Evolutionary conservation across 2,888 invertebrate genomes (phyloP).

Genomic region (Spodoptera picta): DNA sequence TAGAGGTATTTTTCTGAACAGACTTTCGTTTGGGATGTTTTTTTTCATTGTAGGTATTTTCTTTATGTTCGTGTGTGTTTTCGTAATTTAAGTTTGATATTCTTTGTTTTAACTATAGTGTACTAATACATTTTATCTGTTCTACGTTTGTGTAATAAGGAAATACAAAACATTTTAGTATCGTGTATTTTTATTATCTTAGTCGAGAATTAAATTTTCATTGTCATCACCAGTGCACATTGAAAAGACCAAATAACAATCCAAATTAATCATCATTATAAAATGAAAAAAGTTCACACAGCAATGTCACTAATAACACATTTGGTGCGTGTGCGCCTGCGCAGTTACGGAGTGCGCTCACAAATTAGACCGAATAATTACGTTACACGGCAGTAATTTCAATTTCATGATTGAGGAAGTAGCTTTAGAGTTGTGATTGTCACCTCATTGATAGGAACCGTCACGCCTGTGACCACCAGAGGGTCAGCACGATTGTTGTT

Average conservation of each 20-base stretch:
- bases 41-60: too few species aligned
- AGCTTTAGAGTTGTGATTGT: constrained; percentile 45
- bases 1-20: too few species aligned
- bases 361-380: constrained; percentile 80
- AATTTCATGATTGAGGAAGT: constrained; percentile 71
- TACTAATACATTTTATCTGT: not conserved
- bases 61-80: not conserved
- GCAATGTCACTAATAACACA: constrained; percentile 71
- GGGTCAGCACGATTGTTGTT: not conserved
- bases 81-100: not conserved
- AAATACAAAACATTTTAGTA: too few species aligned
- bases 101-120: not conserved
- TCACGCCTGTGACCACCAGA: constrained; percentile 20
- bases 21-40: too few species aligned
- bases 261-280: constrained; percentile 55
- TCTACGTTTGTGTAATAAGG: too few species aligned
- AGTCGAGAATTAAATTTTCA: not conserved
- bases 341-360: constrained; percentile 71
- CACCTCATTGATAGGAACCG: constrained; percentile 34
- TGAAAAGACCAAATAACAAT: constrained; percentile 25
- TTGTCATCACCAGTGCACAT: not conserved
- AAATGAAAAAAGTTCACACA: constrained; percentile 52
- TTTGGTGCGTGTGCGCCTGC: constrained; percentile 53
- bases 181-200: not conserved
- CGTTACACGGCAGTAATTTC: constrained; percentile 73